Conservation (phyloP, 2,888 invertebrate genomes). For the Eupithecia subumbrata region DNA sequence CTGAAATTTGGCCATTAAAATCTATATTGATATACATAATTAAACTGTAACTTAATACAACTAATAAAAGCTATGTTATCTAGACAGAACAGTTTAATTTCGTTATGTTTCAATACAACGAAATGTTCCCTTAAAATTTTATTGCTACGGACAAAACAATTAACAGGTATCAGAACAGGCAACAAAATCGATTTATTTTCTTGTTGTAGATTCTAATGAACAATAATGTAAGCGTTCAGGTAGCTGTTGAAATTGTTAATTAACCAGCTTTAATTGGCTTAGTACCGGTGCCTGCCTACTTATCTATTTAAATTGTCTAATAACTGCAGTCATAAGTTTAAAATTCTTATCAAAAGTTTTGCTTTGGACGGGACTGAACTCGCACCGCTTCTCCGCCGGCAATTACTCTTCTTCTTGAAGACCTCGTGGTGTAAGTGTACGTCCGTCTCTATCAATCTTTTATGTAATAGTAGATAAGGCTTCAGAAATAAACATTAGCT, state of each 20-base stretch:
- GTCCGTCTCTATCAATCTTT: no score
- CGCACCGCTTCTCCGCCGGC: no score
- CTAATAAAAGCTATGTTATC: not conserved
- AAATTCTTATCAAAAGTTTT: no score
- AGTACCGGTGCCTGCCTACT: not conserved
- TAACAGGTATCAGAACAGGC: slow-evolving; percentile 17
- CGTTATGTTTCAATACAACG: not conserved
- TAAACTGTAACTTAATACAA: not conserved
- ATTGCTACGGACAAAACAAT: not conserved
- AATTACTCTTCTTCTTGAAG: no score
- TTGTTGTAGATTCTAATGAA: slow-evolving; percentile 25
- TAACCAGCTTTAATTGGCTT: slow-evolving; percentile 6
- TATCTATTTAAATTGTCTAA: not conserved
- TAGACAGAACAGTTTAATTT: not conserved
- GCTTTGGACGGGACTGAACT: no score
- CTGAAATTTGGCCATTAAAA: not conserved
- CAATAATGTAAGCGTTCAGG: slow-evolving; percentile 13
- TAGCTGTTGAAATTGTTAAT: slow-evolving; percentile 33
- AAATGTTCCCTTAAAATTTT: not conserved
- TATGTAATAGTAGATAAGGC: no score
- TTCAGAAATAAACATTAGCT: no score
- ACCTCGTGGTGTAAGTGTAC: no score
- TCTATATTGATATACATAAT: not conserved
- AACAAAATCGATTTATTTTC: slow-evolving; percentile 18
- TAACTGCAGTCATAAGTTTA: not conserved